phyloP scores from a whole-genome alignment of 1,140 invertebrate genomes.

The Polyergus mexicanus region DNA sequence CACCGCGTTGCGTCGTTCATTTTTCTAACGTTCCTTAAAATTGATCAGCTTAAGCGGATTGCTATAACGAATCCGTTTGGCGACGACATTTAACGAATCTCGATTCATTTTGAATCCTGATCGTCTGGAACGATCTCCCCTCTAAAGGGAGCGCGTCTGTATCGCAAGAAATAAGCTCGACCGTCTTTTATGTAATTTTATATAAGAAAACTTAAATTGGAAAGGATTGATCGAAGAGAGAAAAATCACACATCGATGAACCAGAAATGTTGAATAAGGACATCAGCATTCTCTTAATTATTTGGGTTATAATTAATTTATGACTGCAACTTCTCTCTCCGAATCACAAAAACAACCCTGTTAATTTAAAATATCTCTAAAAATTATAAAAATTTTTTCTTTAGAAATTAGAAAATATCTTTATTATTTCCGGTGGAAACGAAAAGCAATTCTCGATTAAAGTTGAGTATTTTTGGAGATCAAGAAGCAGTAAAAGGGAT shows the following conservation, averaged over 20 bases:
- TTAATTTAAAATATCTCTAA: background rate
- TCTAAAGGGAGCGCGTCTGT: background rate
- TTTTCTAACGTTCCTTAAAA: slow-evolving; percentile 39
- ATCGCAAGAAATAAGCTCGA: background rate
- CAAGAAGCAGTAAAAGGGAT: background rate
- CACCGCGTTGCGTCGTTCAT: slow-evolving; percentile 30
- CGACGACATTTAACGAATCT: slow-evolving; percentile 31
- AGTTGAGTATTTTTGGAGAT: background rate
- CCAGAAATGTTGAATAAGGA: background rate
- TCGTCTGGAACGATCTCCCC: background rate
- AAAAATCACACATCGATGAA: background rate
- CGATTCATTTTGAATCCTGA: background rate
- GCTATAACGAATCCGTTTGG: slow-evolving; percentile 38
- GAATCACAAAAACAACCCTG: background rate
- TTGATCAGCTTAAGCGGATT: slow-evolving; percentile 39
- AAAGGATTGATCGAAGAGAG: background rate
- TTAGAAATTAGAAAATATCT: background rate
- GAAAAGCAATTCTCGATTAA: background rate
- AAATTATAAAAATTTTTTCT: background rate
- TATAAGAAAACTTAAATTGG: slow-evolving; percentile 5
- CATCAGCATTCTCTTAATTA: background rate
- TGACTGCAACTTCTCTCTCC: background rate
- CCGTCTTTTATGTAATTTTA: slow-evolving; percentile 14
- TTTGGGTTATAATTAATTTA: background rate
- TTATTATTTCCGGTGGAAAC: background rate